These are phyloP conservation scores for Ephialtes manifestator DNA, from an alignment of 2,888 invertebrate species.

Conservation along the genomic window DNA sequence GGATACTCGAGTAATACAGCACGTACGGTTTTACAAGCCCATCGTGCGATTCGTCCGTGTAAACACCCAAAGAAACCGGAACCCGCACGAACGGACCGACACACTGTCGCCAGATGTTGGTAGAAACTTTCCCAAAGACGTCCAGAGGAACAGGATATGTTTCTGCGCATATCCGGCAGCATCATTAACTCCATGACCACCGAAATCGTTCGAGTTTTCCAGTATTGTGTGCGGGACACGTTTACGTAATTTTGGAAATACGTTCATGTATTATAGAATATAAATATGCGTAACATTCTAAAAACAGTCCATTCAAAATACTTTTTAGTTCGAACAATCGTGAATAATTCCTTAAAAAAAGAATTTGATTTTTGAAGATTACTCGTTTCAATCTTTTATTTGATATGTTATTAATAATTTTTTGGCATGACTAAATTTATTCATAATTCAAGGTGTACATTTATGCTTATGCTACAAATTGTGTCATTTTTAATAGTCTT, in stretches of 20 bases:
- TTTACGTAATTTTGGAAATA: not conserved
- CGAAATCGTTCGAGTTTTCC: conserved; percentile 14
- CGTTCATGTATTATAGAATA: not conserved
- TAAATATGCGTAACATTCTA: not conserved
- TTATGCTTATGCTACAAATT: too few relatives aligned
- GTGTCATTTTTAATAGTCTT: too few relatives aligned
- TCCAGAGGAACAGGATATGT: conserved; percentile 50
- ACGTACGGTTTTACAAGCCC: not conserved
- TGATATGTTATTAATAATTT: too few relatives aligned
- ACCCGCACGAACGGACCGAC: conserved; percentile 52
- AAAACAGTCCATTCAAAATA: not conserved
- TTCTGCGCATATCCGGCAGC: conserved; percentile 67
- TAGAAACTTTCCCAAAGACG: conserved; percentile 42
- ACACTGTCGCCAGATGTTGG: conserved; percentile 71
- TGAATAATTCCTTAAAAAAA: not conserved
- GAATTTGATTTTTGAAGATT: not conserved
- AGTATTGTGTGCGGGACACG: not conserved
- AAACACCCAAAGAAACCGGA: conserved; percentile 66
- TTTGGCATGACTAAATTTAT: too few relatives aligned
- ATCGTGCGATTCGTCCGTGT: conserved; percentile 5
- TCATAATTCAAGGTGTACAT: too few relatives aligned
- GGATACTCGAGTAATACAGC: not conserved
- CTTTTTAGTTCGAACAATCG: not conserved
- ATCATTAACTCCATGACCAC: conserved; percentile 24
- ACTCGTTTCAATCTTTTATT: too few relatives aligned